Conservation (phyloP, 2,888 invertebrate genomes). For the Cephus pulcher region DNA sequence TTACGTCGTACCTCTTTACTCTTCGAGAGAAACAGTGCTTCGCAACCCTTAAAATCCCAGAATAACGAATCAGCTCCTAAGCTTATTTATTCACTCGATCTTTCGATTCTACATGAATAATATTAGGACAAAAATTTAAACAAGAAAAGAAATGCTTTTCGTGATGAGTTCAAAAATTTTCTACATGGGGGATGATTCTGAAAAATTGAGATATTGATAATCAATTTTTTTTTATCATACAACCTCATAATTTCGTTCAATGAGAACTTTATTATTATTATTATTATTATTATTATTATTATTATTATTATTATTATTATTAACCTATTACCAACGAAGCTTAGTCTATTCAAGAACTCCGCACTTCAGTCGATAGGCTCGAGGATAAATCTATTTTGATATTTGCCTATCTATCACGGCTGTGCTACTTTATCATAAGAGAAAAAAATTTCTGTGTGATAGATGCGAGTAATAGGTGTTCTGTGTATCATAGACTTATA, state of each 20-base stretch:
- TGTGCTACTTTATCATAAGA: neutral
- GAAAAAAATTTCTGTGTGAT: neutral
- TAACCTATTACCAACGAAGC: neutral
- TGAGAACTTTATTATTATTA: neutral
- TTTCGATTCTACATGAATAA: neutral
- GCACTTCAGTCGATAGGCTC: neutral
- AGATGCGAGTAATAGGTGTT: neutral
- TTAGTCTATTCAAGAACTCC: neutral
- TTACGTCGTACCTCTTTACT: neutral
- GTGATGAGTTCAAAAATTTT: neutral
- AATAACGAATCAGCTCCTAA: neutral
- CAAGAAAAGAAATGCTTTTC: neutral
- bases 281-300: neutral
- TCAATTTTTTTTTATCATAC: neutral
- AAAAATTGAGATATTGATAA: neutral
- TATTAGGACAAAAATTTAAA: neutral
- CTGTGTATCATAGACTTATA: conserved; percentile 31
- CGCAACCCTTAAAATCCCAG: neutral
- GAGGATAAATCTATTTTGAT: neutral
- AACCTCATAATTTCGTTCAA: neutral
- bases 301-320: neutral
- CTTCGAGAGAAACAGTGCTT: neutral
- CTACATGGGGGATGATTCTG: neutral
- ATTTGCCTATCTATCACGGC: neutral
- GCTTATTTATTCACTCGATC: neutral